These are phyloP conservation scores for Tamandua tetradactyla DNA, from an alignment of 2,797 vertebrate genomes.

Conservation along the genomic window DNA sequence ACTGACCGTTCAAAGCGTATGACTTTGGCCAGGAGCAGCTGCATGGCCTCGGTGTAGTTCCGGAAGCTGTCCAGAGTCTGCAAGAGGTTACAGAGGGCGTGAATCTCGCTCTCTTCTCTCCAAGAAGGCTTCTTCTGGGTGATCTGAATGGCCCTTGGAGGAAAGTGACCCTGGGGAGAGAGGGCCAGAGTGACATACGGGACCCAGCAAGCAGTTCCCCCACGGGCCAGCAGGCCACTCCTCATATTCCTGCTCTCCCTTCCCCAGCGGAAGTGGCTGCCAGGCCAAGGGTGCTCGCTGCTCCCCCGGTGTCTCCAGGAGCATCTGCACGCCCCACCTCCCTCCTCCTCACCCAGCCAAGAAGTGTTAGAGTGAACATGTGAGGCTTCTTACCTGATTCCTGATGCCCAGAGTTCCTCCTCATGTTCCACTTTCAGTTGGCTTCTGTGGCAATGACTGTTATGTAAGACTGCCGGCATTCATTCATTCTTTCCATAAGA, in stretches of 20 bases:
- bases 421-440: neutral
- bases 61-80: slow-evolving; percentile 74
- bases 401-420: neutral
- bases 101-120: slow-evolving; percentile 80
- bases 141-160: slow-evolving; percentile 79
- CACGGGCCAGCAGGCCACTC: neutral
- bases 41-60: slow-evolving; percentile 74
- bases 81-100: slow-evolving; percentile 75
- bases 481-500: neutral
- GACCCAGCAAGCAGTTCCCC: neutral
- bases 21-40: slow-evolving; percentile 82
- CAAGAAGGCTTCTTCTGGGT: slow-evolving; percentile 75
- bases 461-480: neutral
- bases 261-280: neutral
- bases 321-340: neutral
- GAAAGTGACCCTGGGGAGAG: slow-evolving; percentile 82
- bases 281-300: neutral
- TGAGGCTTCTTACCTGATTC: neutral
- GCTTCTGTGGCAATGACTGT: neutral
- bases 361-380: neutral
- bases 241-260: neutral
- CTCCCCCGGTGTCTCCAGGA: neutral
- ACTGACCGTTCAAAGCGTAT: slow-evolving; percentile 83
- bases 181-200: neutral
- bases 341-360: neutral